These are phyloP conservation scores for Athalia rosae DNA, from an alignment of 2,888 invertebrate genomes.

Conservation along the genomic window DNA sequence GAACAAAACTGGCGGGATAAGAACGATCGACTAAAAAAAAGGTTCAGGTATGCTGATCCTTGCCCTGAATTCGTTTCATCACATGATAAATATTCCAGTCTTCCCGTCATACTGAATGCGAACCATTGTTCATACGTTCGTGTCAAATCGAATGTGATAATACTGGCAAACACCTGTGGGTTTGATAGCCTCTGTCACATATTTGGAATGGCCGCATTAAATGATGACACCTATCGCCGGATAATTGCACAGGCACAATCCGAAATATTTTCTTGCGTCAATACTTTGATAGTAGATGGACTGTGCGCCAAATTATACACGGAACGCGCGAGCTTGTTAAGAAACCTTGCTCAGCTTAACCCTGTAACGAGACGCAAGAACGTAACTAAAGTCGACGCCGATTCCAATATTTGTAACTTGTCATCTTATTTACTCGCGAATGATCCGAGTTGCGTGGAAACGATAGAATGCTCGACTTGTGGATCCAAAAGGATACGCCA, in stretches of 20 bases:
- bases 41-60: slow-evolving; percentile 6
- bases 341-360: background rate
- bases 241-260: background rate
- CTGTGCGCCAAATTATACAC: background rate
- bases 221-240: background rate
- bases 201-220: background rate
- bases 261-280: background rate
- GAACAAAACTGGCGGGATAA: too few relatives aligned
- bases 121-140: background rate
- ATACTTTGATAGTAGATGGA: background rate
- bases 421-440: background rate
- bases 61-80: background rate
- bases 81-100: background rate
- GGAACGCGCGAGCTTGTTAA: background rate
- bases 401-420: background rate
- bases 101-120: background rate
- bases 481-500: background rate
- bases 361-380: background rate
- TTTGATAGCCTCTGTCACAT: background rate
- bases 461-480: background rate
- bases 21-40: background rate
- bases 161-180: too few relatives aligned
- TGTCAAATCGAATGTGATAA: too few relatives aligned
- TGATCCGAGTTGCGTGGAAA: background rate
- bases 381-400: background rate